phyloP scores from a whole-genome alignment of 2,888 invertebrate species.

The Xylota sylvarum region DNA sequence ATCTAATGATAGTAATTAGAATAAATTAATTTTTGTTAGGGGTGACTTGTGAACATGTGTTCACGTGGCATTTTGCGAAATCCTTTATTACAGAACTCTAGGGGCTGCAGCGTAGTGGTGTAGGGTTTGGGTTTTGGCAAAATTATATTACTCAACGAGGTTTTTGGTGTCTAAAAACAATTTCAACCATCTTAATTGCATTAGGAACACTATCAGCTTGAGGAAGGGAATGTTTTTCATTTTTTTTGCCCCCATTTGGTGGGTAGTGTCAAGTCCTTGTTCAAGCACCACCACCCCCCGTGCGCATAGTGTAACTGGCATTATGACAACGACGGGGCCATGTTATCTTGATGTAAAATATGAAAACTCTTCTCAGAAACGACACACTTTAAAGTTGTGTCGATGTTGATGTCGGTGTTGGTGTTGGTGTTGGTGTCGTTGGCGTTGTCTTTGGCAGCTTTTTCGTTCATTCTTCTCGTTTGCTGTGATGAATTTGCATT shows the following conservation, averaged over 20 bases:
- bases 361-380: conserved; percentile 62
- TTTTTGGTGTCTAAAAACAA: conserved; percentile 76
- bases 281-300: too few relatives aligned
- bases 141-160: conserved; percentile 72
- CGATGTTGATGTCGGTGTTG: too few relatives aligned
- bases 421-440: too few relatives aligned
- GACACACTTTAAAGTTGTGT: conserved; percentile 69
- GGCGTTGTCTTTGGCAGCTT: conserved; percentile 26
- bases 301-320: not conserved
- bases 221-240: conserved; percentile 13
- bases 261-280: not conserved
- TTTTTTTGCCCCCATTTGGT: not conserved
- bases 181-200: conserved; percentile 74
- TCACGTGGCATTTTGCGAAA: conserved; percentile 58
- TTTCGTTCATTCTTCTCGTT: conserved; percentile 25
- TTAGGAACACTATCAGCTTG: conserved; percentile 62
- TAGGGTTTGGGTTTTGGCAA: not conserved
- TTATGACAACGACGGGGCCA: conserved; percentile 17
- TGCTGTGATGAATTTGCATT: conserved; percentile 72
- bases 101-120: too few relatives aligned
- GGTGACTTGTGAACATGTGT: conserved; percentile 69
- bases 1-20: conserved; percentile 73
- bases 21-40: conserved; percentile 63
- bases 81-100: conserved; percentile 25
- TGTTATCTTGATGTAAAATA: conserved; percentile 73